These are phyloP conservation scores for Dolichomitus sp. DNA, from an alignment of 2,888 invertebrate genomes.

Conservation along the genomic window DNA sequence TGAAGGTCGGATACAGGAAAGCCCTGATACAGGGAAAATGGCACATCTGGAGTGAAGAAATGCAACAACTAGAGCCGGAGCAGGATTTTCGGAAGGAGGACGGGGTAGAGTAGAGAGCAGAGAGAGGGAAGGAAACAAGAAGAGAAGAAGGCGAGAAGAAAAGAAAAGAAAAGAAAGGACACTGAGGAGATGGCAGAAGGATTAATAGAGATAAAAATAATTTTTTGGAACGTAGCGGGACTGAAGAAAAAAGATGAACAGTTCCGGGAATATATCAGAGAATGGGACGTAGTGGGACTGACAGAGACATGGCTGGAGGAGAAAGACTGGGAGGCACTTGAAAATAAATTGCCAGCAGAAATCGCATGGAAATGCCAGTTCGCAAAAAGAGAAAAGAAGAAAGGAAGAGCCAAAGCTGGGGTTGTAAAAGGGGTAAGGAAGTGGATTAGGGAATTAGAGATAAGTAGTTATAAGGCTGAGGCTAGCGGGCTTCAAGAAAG, in stretches of 20 bases:
- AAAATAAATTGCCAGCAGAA: constrained; percentile 7
- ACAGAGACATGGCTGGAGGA: constrained; percentile 16
- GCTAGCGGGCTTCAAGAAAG: not conserved
- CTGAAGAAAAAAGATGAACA: not conserved
- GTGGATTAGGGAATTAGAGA: not conserved
- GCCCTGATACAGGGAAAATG: not conserved
- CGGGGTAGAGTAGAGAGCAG: not conserved
- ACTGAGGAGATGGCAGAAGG: not conserved
- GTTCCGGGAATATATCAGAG: constrained; percentile 8
- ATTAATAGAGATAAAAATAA: not conserved
- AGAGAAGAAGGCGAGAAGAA: not conserved
- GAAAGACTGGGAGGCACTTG: constrained; percentile 1
- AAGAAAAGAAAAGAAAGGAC: not conserved
- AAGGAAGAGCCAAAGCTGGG: constrained; percentile 20
- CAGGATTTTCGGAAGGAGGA: not conserved
- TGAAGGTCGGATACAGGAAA: constrained; percentile 10
- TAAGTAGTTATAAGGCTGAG: not conserved
- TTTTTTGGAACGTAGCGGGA: constrained; percentile 24
- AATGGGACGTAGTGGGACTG: constrained; percentile 4
- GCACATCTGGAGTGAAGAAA: constrained; percentile 3
- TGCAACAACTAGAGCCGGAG: no score
- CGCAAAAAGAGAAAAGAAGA: not conserved
- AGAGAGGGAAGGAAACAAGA: not conserved
- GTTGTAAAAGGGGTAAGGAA: constrained; percentile 21
- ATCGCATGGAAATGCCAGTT: no score